A percentile compares a stretch with the other conserved stretches of the same genome.
phyloP scores from a whole-genome alignment of 2,113 vertebrate genomes.

The Morone chrysops region DNA sequence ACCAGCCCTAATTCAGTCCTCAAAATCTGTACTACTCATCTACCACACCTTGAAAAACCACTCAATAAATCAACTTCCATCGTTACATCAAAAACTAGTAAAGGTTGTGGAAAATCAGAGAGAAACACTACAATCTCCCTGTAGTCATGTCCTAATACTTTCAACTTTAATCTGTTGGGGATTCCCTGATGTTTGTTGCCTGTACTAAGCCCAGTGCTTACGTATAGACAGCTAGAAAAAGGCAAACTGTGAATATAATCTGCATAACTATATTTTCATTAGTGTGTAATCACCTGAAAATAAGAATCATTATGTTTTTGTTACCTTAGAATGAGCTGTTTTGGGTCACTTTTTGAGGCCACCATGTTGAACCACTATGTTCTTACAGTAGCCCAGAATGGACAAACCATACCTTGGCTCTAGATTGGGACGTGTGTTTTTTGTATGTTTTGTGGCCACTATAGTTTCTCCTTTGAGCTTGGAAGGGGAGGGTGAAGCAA shows the following conservation, averaged over 20 bases:
- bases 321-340: too few species aligned
- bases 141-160: not conserved
- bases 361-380: too few species aligned
- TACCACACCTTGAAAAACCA: constrained; percentile 3
- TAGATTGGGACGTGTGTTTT: too few species aligned
- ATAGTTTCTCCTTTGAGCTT: too few species aligned
- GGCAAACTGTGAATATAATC: not conserved
- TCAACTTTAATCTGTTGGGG: not conserved
- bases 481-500: not conserved
- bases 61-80: not conserved
- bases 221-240: not conserved
- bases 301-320: too few species aligned
- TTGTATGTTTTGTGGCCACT: too few species aligned
- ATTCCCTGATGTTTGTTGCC: not conserved
- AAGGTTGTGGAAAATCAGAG: not conserved
- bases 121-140: not conserved
- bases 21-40: constrained; percentile 20
- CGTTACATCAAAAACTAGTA: not conserved
- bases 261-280: too few species aligned
- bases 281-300: too few species aligned
- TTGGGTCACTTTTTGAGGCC: too few species aligned
- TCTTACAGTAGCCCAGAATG: too few species aligned
- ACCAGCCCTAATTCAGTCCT: not conserved
- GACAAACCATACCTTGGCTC: too few species aligned
- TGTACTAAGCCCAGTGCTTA: not conserved